Base-by-base conservation (phyloP, 1,140 invertebrate species). In the Callitettix versicolor region DNA sequence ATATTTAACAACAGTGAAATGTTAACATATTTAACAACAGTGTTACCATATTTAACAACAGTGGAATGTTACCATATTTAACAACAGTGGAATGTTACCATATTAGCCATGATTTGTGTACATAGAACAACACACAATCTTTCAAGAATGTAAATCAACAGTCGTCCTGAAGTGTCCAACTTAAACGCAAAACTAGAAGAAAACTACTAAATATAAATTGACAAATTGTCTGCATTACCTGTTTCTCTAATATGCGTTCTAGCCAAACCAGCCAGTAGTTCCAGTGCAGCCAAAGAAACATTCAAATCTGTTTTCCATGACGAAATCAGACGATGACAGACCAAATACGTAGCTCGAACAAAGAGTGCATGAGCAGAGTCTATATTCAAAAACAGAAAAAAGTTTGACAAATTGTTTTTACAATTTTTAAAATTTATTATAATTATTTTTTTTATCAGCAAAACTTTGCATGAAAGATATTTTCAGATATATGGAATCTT, bases 221-320 rank as follows among this genome's bases (percentile, higher is more conserved):
- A n/a, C n/a, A n/a, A n/a, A n/a, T n/a, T n/a, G n/a, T n/a, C n/a
- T n/a, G n/a, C n/a, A n/a, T 70, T 71, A 91, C 88, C 87, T 73
- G 88, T 86, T 69, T 90, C 86, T 36, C 81, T 79, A 56, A 92
- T 87, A 53, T 87, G 81, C 1, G 91, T 80, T 64, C 88, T 82
- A 18, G 93, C 92, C 14, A 97, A 73, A 17, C 91, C 91, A 14
- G 88, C 85, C 0, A 98, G 71, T 34, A 97, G 77, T 71, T 98
- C 94, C 52, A 97, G 73, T 0, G 93, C 94, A 4, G 94, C 92
- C 38, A 98, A 70, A 0, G 93, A 95, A 12, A 95, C 85, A 68
- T 93, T 94, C n/a, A 96, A 71, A 72, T 97, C 94, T 1, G 85
- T 84, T 72, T 94, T 95, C 94, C 93, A 98, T 0, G 91, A 92